These are phyloP conservation scores for Philaethria dido DNA, from an alignment of 2,888 invertebrate species.

Conservation along the genomic window DNA sequence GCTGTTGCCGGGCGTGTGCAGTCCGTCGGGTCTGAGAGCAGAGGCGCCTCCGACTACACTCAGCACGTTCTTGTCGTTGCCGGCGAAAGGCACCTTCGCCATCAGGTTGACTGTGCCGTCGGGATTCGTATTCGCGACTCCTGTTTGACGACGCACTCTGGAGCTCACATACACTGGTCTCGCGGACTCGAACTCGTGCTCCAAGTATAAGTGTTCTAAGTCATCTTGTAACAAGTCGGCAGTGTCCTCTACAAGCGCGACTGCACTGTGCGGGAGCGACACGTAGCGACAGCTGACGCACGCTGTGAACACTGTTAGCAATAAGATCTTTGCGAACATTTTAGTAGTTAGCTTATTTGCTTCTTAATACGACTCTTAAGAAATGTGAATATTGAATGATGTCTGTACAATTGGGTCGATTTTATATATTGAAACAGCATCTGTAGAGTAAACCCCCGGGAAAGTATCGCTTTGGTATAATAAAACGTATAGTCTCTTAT, in stretches of 20 bases:
- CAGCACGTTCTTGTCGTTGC: slow-evolving; percentile 45
- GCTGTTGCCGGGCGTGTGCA: slow-evolving; percentile 11
- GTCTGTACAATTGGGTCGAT: neutral
- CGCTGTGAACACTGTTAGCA: slow-evolving; percentile 25
- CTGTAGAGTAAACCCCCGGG: slow-evolving; percentile 34
- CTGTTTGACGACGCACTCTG: slow-evolving; percentile 46
- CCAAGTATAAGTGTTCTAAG: neutral
- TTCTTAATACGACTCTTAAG: slow-evolving; percentile 1
- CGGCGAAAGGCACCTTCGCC: slow-evolving; percentile 46
- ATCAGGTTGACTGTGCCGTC: slow-evolving; percentile 47
- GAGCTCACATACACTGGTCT: slow-evolving; percentile 35
- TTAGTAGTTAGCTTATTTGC: slow-evolving; percentile 11
- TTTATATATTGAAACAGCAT: slow-evolving; percentile 31
- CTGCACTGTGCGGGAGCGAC: slow-evolving; percentile 26
- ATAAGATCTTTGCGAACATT: slow-evolving; percentile 34
- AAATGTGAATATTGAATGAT: slow-evolving; percentile 30
- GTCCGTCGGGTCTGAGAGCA: slow-evolving; percentile 42
- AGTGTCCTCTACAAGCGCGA: slow-evolving; percentile 26
- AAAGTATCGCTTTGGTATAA: neutral
- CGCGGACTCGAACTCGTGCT: slow-evolving; percentile 36
- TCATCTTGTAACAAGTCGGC: slow-evolving; percentile 24
- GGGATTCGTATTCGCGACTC: slow-evolving; percentile 45
- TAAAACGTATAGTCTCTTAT: neutral
- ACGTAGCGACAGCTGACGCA: slow-evolving; percentile 38
- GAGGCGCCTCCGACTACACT: slow-evolving; percentile 46